Conservation (phyloP, 2,113 vertebrate species). For the Pomatostomus ruficeps region DNA sequence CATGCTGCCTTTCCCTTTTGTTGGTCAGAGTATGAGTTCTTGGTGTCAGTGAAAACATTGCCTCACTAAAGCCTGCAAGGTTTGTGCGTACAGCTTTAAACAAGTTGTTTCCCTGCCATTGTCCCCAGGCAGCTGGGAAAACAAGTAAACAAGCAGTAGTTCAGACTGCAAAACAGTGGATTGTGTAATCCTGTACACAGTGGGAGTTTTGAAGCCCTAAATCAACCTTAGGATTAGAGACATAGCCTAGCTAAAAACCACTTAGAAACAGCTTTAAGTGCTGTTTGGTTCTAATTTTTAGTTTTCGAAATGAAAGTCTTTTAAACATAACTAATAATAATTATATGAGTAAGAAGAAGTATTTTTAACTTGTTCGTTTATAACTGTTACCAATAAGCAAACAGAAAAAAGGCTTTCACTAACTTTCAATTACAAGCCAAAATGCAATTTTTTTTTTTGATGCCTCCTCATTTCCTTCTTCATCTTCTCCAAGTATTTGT, state of each 20-base stretch:
- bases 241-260: neutral
- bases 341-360: neutral
- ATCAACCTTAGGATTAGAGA: neutral
- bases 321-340: neutral
- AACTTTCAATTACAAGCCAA: neutral
- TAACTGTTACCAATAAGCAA: neutral
- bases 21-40: neutral
- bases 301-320: neutral
- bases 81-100: conserved; percentile 1
- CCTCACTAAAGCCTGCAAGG: neutral
- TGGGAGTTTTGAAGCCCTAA: neutral
- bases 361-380: neutral
- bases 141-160: conserved; percentile 3
- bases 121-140: conserved; percentile 1
- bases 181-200: neutral
- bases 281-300: neutral
- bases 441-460: neutral
- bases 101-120: neutral
- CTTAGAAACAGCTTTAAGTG: neutral
- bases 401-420: neutral
- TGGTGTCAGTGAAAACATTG: neutral
- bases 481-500: neutral
- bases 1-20: neutral
- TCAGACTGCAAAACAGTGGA: neutral
- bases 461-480: neutral